A percentile compares a stretch with the other conserved stretches of the same genome.
These are phyloP conservation scores for Chydorus sphaericus DNA, from an alignment of 2,888 invertebrate species.

Conservation along the genomic window DNA sequence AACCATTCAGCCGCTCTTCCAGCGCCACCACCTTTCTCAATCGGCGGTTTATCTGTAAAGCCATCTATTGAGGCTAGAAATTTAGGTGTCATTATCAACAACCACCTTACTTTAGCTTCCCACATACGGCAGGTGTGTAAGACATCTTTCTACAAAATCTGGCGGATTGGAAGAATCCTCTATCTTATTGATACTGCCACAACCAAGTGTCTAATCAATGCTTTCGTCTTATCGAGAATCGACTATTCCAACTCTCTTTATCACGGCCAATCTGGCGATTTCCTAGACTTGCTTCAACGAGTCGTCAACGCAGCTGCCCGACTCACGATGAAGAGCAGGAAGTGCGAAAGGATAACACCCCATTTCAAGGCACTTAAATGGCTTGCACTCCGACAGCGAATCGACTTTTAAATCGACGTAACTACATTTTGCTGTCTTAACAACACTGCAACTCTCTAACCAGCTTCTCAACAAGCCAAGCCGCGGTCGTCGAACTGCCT, in stretches of 20 bases:
- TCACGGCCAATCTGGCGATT: not conserved
- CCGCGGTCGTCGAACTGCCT: too few relatives aligned
- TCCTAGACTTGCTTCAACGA: not conserved
- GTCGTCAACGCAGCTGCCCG: not conserved
- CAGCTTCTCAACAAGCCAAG: too few relatives aligned
- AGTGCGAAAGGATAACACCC: not conserved
- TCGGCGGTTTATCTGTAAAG: not conserved
- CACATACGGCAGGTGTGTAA: not conserved
- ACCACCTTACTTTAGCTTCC: not conserved
- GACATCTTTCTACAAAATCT: not conserved
- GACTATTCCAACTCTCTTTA: not conserved
- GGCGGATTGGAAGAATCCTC: not conserved
- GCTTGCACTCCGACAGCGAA: not conserved
- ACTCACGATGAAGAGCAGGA: not conserved
- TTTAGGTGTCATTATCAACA: not conserved
- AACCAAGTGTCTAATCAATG: not conserved
- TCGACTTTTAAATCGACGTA: too few relatives aligned
- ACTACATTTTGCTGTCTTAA: too few relatives aligned
- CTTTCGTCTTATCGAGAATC: not conserved
- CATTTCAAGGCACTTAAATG: not conserved
- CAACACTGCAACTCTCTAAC: too few relatives aligned
- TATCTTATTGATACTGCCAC: not conserved
- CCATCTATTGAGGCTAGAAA: not conserved
- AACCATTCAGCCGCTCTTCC: not conserved
- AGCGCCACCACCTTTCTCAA: not conserved